Percentiles rank a stretch among this genome's conserved stretches.
Evolutionary conservation across 2,797 vertebrate genomes (phyloP).

Genomic region (Crypturellus tataupa): DNA sequence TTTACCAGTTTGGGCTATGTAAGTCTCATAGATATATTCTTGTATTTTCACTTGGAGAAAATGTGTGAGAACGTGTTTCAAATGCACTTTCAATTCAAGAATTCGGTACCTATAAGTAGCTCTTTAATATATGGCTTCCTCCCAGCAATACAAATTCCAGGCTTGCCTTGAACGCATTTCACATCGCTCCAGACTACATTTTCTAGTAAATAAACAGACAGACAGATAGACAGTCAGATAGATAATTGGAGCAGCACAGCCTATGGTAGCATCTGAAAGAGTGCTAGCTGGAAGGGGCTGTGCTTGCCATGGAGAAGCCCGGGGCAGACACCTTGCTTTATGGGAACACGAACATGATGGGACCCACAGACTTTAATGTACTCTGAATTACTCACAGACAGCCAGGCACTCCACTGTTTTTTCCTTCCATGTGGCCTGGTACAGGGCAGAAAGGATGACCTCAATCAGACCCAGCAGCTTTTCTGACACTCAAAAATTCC

Average conservation of each 20-base stretch:
- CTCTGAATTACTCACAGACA: background rate
- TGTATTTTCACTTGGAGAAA: background rate
- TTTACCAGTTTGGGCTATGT: background rate
- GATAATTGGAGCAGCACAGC: background rate
- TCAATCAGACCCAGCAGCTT: background rate
- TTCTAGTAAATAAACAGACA: background rate
- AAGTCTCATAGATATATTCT: background rate
- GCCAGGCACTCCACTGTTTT: accelerated
- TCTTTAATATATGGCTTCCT: background rate
- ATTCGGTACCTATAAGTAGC: background rate
- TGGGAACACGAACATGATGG: background rate
- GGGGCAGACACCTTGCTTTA: background rate
- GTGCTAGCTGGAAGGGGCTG: background rate
- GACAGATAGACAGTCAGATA: background rate
- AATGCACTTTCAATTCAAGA: background rate
- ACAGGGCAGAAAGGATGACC: background rate
- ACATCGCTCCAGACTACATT: background rate
- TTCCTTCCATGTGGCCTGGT: background rate
- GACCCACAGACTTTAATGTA: background rate
- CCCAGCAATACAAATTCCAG: background rate
- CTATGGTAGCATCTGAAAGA: background rate
- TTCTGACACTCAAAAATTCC: background rate
- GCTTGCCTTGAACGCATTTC: background rate
- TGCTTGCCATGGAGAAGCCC: background rate
- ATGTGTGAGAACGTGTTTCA: accelerated